A percentile compares a stretch with the other conserved stretches of the same genome.
Conservation (phyloP, 2,797 vertebrate genomes). For the Nyctibius grandis region DNA sequence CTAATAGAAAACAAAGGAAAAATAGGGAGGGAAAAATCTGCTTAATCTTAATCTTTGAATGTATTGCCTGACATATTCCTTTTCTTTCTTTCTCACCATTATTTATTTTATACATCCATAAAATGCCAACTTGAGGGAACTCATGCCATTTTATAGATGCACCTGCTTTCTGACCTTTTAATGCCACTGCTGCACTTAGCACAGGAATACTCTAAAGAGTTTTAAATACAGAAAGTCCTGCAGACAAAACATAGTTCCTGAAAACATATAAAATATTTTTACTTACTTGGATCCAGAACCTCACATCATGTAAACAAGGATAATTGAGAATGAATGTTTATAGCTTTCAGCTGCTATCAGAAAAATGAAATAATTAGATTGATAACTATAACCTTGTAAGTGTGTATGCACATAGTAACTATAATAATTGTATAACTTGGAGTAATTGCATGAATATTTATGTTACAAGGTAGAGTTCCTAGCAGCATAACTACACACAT, state of each 20-base stretch:
- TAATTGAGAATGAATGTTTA: neutral
- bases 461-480: neutral
- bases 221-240: neutral
- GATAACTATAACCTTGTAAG: neutral
- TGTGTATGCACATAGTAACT: neutral
- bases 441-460: conserved; percentile 23
- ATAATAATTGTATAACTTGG: neutral
- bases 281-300: neutral
- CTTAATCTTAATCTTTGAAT: neutral
- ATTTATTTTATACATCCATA: neutral
- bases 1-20: neutral
- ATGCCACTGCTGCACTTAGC: neutral
- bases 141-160: neutral
- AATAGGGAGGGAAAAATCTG: neutral
- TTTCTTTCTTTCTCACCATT: neutral
- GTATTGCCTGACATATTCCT: neutral
- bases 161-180: neutral
- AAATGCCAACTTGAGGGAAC: neutral
- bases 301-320: neutral
- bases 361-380: conserved; percentile 1
- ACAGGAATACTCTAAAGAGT: neutral
- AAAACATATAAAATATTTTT: neutral
- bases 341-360: neutral
- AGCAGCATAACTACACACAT: neutral
- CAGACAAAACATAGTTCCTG: neutral